A percentile compares a stretch with the other conserved stretches of the same genome.
Conservation (phyloP, 92 coral and sea anemone genomes). For the Scolanthus callimorphus region DNA sequence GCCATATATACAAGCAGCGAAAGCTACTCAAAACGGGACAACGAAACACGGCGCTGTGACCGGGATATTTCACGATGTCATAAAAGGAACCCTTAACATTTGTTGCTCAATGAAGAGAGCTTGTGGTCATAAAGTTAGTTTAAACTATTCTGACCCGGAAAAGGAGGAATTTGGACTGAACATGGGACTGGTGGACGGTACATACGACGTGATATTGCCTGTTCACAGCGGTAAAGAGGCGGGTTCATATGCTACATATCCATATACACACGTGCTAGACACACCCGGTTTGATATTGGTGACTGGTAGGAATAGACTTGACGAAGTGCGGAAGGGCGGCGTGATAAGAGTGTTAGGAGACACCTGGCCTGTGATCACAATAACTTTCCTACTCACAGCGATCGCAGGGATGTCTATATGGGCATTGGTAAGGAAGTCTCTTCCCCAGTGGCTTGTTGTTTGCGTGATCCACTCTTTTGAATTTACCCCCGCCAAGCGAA, state of each 20-base stretch:
- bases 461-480: no score
- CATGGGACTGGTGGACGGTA: neutral
- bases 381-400: slow-evolving; percentile 7
- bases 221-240: slow-evolving; percentile 9
- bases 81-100: neutral
- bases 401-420: slow-evolving; percentile 17
- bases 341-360: slow-evolving; percentile 12
- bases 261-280: slow-evolving; percentile 11
- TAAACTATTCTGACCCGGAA: neutral
- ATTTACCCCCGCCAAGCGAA: no score
- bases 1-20: no score
- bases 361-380: slow-evolving; percentile 17
- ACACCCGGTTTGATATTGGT: slow-evolving; percentile 25
- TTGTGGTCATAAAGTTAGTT: neutral
- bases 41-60: no score
- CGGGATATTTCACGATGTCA: neutral
- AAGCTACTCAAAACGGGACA: no score
- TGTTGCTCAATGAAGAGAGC: neutral
- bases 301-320: neutral
- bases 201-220: slow-evolving; percentile 3
- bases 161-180: neutral
- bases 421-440: slow-evolving; percentile 8
- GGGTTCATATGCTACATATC: slow-evolving; percentile 3
- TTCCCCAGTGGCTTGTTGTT: neutral
- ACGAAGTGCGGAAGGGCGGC: neutral